Percentiles rank a stretch among this genome's conserved stretches.
Evolutionary conservation across 2,113 vertebrate species (phyloP).

Genomic region (Varanus salvator): DNA sequence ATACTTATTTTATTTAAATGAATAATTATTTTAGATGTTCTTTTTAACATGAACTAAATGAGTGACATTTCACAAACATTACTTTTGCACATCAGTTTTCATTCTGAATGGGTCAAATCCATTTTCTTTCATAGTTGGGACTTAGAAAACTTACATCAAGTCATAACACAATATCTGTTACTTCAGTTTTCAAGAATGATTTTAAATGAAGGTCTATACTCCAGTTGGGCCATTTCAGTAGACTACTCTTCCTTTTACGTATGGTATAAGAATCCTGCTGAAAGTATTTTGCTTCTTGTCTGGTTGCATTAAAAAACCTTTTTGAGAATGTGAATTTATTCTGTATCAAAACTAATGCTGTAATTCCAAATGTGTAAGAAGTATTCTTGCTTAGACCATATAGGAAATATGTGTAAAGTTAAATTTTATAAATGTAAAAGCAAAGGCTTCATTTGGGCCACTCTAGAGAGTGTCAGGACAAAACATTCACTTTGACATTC

Average conservation of each 20-base stretch:
- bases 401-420: neutral
- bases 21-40: neutral
- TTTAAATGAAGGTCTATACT: neutral
- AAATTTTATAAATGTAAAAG: neutral
- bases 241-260: neutral
- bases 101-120: neutral
- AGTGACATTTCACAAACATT: neutral
- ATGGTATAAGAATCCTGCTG: neutral
- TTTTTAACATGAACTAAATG: neutral
- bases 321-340: neutral
- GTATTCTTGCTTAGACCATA: neutral
- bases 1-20: neutral
- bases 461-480: neutral
- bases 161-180: neutral
- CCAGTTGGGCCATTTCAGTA: neutral
- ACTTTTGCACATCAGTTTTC: neutral
- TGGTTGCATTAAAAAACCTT: neutral
- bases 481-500: neutral
- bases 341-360: neutral
- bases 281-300: neutral
- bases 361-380: neutral
- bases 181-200: neutral
- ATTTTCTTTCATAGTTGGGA: neutral
- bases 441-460: neutral
- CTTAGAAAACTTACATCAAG: too few species aligned